Evolutionary conservation across 1,140 invertebrate species (phyloP), one percentile per base, ranked within the genome.

Genomic region (Homalodisca vitripennis): DNA sequence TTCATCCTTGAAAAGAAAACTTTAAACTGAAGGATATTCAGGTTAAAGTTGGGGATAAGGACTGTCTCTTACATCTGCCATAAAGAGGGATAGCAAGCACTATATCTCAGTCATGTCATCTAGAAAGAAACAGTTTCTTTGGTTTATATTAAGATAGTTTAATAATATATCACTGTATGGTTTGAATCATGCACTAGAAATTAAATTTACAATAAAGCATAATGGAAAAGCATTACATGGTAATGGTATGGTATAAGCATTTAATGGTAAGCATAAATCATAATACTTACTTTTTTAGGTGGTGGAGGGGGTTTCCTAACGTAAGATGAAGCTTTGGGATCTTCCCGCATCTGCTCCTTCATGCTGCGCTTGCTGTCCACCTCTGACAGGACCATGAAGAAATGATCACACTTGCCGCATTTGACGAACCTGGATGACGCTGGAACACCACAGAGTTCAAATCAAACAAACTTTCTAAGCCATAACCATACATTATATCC

Each of bases 351-450:
- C 29, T 75, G 88, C 71, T 95, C 92, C 80, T 94, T 95, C 66
- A 90, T 80, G 72, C 84, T 89, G 80, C 89, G 92, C 80, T 95
- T 93, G 30, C 89, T 89, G 80, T 98, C 95, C 51, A 92, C 88
- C 77, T 98, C 94, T 70, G 93, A 96, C 48, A 98, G 83, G 14
- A 98, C 94, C n/a, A 98, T 94, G 79, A 98, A 98, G 82, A 98
- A 98, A 80, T 98, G 95, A 80, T 97, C 93, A 79, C 97, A 98
- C 80, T 98, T 98, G 77, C 97, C 95, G 82, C 97, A 98, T 81
- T 97, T 98, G 3, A 98, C 95, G 82, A 98, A 98, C 74, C 95
- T 86, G 20, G 94, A 94, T 48, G 93, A 94, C 72, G 87, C 87
- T 89, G 73, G 32, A 14, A 53, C 3, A 10, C 17, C 1, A 60